Evolutionary conservation across 2,113 vertebrate genomes (phyloP).

Genomic region (Stercorarius parasiticus): DNA sequence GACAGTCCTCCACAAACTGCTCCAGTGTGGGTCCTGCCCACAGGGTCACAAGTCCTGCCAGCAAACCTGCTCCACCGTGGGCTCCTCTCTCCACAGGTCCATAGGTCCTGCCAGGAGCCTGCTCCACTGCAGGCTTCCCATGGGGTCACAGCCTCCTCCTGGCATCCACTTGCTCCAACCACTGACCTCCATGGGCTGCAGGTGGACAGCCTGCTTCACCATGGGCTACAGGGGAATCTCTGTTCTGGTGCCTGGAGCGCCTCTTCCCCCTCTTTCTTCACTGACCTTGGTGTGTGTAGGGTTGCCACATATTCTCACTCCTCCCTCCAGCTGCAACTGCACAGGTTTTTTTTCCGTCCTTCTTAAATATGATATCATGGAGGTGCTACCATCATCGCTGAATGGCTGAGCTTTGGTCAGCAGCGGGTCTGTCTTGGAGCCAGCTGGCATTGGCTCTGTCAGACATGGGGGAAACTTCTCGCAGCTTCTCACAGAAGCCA

Average conservation of each 20-base stretch:
- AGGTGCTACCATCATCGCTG: background rate
- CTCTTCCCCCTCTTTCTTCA: background rate
- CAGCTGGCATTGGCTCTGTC: background rate
- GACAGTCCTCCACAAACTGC: background rate
- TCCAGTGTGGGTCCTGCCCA: background rate
- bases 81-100: background rate
- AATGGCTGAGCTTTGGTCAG: background rate
- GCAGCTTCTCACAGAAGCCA: background rate
- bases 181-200: background rate
- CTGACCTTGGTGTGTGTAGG: background rate
- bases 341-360: background rate
- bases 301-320: background rate
- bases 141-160: background rate
- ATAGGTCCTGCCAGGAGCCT: background rate
- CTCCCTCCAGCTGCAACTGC: background rate
- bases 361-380: background rate
- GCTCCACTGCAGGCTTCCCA: background rate
- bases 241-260: background rate
- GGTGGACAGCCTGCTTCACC: background rate
- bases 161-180: background rate
- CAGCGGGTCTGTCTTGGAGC: background rate
- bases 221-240: background rate
- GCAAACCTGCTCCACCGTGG: background rate
- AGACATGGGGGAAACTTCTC: background rate
- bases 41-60: background rate